phyloP scores from a whole-genome alignment of 2,888 invertebrate genomes.

The Dynastes maya region DNA sequence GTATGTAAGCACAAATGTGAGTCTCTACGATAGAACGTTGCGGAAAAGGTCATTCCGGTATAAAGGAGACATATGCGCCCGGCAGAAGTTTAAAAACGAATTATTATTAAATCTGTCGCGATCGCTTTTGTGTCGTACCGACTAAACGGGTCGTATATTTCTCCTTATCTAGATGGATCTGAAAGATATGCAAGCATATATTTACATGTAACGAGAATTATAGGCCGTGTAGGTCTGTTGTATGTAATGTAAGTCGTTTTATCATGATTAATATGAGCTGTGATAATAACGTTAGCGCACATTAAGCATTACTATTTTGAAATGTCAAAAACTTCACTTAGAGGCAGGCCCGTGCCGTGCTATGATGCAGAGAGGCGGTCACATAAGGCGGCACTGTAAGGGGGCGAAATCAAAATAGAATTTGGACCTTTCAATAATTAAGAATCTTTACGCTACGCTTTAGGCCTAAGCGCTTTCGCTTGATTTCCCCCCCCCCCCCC shows the following conservation, averaged over 20 bases:
- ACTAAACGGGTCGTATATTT: background rate
- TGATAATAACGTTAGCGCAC: too few species aligned
- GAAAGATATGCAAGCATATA: background rate
- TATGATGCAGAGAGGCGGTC: too few species aligned
- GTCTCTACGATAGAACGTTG: background rate
- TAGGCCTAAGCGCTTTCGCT: too few species aligned
- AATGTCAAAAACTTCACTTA: too few species aligned
- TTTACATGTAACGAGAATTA: background rate
- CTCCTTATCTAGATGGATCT: background rate
- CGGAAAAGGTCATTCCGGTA: conserved; percentile 1
- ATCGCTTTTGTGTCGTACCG: background rate
- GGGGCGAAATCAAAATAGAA: too few species aligned
- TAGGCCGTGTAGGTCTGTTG: background rate
- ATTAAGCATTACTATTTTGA: too few species aligned
- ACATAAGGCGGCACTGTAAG: too few species aligned
- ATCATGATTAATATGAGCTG: background rate
- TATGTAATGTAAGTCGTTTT: background rate
- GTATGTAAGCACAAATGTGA: background rate
- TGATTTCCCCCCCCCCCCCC: too few species aligned
- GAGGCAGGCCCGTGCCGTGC: too few species aligned
- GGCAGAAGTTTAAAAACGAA: conserved; percentile 6
- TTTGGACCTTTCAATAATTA: too few species aligned
- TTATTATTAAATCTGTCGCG: conserved; percentile 5
- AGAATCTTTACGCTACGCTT: too few species aligned
- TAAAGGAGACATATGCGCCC: background rate